These are phyloP conservation scores for Lepeophtheirus salmonis DNA, from an alignment of 1,140 invertebrate genomes.

Conservation along the genomic window DNA sequence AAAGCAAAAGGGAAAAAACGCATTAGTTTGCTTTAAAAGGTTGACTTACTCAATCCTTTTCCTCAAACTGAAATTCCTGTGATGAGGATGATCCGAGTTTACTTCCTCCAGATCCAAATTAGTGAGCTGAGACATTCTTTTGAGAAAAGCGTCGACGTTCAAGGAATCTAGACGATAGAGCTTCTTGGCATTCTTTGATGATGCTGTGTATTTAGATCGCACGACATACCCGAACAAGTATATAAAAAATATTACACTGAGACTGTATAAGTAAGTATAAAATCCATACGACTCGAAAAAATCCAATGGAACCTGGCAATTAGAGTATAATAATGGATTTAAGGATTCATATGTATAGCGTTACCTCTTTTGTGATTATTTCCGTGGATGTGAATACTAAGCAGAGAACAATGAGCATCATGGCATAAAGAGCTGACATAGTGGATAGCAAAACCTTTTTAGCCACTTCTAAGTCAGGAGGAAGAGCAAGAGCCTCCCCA, in stretches of 20 bases:
- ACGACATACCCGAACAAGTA: constrained; percentile 11
- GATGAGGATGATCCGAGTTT: too few relatives aligned
- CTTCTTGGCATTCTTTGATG: background rate
- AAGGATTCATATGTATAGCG: too few relatives aligned
- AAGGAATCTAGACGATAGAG: background rate
- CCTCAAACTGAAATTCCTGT: too few relatives aligned
- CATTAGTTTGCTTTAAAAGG: too few relatives aligned
- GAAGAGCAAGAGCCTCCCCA: background rate
- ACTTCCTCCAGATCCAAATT: background rate
- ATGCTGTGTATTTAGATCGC: background rate
- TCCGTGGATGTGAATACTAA: constrained; percentile 7
- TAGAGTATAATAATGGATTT: too few relatives aligned
- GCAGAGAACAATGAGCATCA: constrained; percentile 7
- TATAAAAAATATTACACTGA: constrained; percentile 1
- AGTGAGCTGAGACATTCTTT: background rate
- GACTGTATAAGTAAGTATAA: constrained; percentile 11
- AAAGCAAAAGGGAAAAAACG: too few relatives aligned
- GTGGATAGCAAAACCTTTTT: background rate
- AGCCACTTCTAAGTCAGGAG: constrained; percentile 1
- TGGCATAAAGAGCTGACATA: constrained; percentile 12
- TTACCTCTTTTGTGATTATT: constrained; percentile 1
- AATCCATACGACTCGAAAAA: constrained; percentile 10
- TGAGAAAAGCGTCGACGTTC: background rate
- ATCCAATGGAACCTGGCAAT: background rate
- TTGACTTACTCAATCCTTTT: too few relatives aligned